Evolutionary conservation across 2,797 vertebrate species (phyloP).

Genomic region (Limnodromus scolopaceus): DNA sequence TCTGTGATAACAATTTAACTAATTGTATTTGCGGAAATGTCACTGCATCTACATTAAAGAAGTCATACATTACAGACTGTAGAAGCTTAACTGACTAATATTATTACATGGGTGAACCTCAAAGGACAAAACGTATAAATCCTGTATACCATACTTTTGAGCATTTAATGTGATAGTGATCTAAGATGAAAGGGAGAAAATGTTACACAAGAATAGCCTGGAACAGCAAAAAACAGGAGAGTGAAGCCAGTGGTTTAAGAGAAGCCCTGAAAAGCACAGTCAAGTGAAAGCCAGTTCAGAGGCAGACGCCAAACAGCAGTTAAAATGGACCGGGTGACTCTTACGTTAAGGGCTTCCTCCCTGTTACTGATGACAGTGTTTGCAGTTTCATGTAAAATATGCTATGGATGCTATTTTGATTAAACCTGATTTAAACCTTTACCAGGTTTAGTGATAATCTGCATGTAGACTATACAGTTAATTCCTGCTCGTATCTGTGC

Average conservation of each 20-base stretch:
- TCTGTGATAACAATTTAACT: not conserved
- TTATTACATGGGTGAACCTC: not conserved
- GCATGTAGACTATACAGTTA: not conserved
- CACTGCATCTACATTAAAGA: not conserved
- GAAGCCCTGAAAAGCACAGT: not conserved
- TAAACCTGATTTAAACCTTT: not conserved
- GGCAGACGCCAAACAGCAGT: not conserved
- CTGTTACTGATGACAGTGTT: not conserved
- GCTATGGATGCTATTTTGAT: not conserved
- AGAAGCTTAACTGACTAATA: not conserved
- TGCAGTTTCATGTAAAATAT: not conserved
- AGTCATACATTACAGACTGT: not conserved
- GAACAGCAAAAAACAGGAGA: not conserved
- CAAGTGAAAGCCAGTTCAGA: not conserved
- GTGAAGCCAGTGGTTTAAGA: not conserved
- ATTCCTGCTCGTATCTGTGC: not conserved
- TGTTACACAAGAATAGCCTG: not conserved
- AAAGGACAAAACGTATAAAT: not conserved
- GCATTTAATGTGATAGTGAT: not conserved
- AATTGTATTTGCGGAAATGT: not conserved
- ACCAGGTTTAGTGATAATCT: conserved; percentile 1
- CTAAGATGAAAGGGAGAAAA: not conserved
- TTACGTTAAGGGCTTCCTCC: not conserved
- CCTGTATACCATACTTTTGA: not conserved
- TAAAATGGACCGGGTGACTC: not conserved